phyloP scores from a whole-genome alignment of 2,113 vertebrate species.

The Grammomys surdaster region DNA sequence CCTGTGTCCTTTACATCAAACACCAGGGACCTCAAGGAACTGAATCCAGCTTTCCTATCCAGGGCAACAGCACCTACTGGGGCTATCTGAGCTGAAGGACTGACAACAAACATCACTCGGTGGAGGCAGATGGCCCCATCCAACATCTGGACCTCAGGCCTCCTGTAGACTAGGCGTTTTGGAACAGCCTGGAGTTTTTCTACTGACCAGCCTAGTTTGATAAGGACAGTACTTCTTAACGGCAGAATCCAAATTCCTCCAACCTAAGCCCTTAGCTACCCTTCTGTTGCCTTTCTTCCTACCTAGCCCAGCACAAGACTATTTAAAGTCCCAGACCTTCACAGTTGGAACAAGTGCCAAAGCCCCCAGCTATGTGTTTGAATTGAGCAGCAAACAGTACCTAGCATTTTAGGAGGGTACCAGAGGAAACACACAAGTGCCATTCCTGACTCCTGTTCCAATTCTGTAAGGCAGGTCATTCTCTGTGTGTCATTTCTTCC shows the following conservation, averaged over 20 bases:
- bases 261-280: background rate
- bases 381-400: background rate
- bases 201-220: background rate
- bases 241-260: background rate
- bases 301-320: background rate
- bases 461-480: background rate
- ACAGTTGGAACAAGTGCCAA: background rate
- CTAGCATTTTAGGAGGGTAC: background rate
- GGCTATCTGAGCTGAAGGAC: too few relatives aligned
- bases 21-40: background rate
- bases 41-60: background rate
- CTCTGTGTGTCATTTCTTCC: background rate
- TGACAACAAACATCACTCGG: background rate
- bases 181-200: background rate
- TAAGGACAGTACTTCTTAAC: background rate
- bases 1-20: background rate
- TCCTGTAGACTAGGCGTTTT: background rate
- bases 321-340: background rate
- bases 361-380: background rate
- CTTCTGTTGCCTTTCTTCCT: too few relatives aligned
- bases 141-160: background rate
- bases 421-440: background rate
- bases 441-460: background rate
- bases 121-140: background rate
- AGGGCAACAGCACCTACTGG: background rate